Conservation (phyloP, 2,113 vertebrate genomes). For the Odocoileus virginianus region DNA sequence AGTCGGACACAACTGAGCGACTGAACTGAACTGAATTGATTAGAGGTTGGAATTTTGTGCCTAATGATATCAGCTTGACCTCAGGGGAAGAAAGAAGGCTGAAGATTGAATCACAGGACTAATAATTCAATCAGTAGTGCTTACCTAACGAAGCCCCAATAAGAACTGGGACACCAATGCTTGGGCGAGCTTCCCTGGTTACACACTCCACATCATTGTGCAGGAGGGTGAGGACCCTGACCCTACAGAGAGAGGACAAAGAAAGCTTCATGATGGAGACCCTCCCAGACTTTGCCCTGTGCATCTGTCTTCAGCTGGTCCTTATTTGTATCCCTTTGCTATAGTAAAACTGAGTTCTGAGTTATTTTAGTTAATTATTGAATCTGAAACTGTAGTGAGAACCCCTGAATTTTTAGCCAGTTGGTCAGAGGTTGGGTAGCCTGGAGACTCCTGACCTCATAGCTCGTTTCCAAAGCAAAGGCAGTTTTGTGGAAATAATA, state of each 20-base stretch:
- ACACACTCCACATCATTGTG: not conserved
- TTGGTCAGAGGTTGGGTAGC: not conserved
- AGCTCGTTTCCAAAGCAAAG: not conserved
- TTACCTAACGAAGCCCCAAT: not conserved
- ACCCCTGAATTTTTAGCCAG: not conserved
- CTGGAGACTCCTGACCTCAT: not conserved
- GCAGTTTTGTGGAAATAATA: not conserved
- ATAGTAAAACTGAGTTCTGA: not conserved
- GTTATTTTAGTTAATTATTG: not conserved
- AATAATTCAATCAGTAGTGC: not conserved
- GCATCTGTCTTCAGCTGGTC: not conserved
- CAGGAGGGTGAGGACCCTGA: not conserved
- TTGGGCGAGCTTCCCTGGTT: not conserved
- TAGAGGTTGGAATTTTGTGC: not conserved
- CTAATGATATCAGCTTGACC: not conserved
- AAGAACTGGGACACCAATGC: not conserved
- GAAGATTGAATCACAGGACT: not conserved
- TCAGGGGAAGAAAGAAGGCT: not conserved
- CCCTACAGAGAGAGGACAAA: not conserved
- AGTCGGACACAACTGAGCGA: too few species aligned
- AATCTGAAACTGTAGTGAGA: not conserved
- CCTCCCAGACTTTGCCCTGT: not conserved
- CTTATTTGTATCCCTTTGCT: not conserved
- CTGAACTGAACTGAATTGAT: not conserved
- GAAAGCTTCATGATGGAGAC: not conserved